Evolutionary conservation across 1,140 invertebrate genomes (phyloP).

Genomic region (Hylaeus volcanicus): DNA sequence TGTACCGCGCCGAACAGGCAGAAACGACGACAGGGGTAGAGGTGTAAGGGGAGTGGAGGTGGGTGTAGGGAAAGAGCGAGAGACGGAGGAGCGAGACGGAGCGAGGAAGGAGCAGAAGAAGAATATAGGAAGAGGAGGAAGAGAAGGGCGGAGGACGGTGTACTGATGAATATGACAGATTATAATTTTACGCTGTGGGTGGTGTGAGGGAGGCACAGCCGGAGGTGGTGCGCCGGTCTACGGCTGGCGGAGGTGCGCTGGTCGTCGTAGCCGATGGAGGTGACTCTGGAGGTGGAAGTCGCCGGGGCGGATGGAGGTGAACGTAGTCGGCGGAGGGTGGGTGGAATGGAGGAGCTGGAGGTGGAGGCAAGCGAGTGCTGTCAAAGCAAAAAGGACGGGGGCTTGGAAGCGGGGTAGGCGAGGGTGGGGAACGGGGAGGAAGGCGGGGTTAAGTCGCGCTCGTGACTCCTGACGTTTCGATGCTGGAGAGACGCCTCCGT

Average conservation of each 20-base stretch:
- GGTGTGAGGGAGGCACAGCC: conserved; percentile 7
- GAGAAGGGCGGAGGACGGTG: conserved; percentile 25
- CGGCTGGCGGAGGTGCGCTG: conserved; percentile 21
- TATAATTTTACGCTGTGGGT: conserved; percentile 64
- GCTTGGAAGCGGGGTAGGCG: not conserved
- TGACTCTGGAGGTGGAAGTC: conserved; percentile 38
- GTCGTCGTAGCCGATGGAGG: conserved; percentile 38
- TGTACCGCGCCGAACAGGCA: conserved; percentile 6
- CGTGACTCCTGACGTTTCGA: conserved; percentile 43
- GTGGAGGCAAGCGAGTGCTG: conserved; percentile 52
- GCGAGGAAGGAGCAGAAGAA: not conserved
- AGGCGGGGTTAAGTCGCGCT: conserved; percentile 42
- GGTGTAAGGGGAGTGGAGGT: not conserved
- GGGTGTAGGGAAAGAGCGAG: not conserved
- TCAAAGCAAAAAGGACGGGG: conserved; percentile 61
- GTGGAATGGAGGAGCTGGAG: conserved; percentile 11
- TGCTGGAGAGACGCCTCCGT: not conserved
- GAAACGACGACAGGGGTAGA: not conserved
- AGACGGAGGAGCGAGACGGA: not conserved
- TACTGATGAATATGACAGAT: conserved; percentile 72
- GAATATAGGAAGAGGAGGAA: not conserved
- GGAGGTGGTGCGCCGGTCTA: conserved; percentile 46
- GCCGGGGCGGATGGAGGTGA: conserved; percentile 21
- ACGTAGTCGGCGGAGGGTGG: too few species aligned
- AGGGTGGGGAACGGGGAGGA: not conserved